Percentiles rank a stretch among this genome's conserved stretches.
These are phyloP conservation scores for Otus scops DNA, from an alignment of 2,797 vertebrate species.

Conservation along the genomic window DNA sequence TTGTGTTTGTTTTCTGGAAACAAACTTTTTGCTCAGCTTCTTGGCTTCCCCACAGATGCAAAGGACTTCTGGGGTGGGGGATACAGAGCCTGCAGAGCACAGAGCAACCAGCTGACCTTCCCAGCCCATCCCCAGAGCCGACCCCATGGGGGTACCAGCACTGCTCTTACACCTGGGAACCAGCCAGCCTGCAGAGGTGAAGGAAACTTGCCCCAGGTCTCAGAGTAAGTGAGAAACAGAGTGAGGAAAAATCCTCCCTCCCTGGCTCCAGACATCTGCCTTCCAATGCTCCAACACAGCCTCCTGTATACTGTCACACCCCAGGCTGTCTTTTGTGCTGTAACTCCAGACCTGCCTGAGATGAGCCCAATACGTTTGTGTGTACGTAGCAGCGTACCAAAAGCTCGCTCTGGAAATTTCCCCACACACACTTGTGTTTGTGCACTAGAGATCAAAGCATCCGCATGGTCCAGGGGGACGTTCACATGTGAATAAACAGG, in stretches of 20 bases:
- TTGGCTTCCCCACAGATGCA: neutral
- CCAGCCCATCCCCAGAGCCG: accelerated
- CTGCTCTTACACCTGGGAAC: neutral
- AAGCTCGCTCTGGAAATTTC: neutral
- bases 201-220: neutral
- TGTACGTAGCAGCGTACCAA: accelerated
- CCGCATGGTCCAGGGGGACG: neutral
- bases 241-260: neutral
- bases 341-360: neutral
- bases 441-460: neutral
- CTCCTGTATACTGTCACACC: neutral
- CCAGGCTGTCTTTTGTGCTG: neutral
- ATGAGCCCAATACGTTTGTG: accelerated
- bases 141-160: neutral
- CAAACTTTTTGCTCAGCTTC: neutral
- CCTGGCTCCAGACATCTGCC: neutral
- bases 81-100: neutral
- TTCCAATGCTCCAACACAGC: neutral
- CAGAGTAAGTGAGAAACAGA: neutral
- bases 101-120: neutral
- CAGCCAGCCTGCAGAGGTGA: neutral
- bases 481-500: neutral
- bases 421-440: neutral
- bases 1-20: neutral
- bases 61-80: neutral